Percentiles rank a stretch among this genome's conserved stretches.
phyloP scores from a whole-genome alignment of 2,797 vertebrate genomes.

The Leptoclinus maculatus region DNA sequence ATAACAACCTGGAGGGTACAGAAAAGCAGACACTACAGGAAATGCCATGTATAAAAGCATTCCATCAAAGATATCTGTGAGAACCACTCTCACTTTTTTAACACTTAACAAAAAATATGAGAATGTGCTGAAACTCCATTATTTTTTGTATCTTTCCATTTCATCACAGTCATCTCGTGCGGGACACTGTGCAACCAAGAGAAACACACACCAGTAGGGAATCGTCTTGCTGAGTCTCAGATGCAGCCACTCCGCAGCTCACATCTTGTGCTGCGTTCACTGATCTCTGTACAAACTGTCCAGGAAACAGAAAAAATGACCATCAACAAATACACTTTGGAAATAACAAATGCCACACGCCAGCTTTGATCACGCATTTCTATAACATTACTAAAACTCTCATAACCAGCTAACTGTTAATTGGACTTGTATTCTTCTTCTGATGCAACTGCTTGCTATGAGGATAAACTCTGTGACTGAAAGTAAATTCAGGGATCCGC shows the following conservation, averaged over 20 bases:
- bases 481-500: not conserved
- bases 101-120: not conserved
- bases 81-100: not conserved
- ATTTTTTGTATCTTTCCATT: not conserved
- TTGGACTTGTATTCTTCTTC: too few relatives aligned
- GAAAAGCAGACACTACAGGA: not conserved
- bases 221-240: constrained; percentile 80
- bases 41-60: not conserved
- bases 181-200: not conserved
- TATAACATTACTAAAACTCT: not conserved
- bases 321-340: not conserved
- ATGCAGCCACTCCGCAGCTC: constrained; percentile 34
- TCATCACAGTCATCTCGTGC: not conserved
- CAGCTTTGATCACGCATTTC: not conserved
- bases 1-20: not conserved
- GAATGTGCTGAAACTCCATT: not conserved
- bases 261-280: constrained; percentile 65
- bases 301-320: constrained; percentile 1
- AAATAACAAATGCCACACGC: not conserved
- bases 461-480: not conserved
- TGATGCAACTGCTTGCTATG: not conserved
- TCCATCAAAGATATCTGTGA: not conserved
- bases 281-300: constrained; percentile 50
- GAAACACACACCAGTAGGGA: constrained; percentile 77
- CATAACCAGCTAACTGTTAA: not conserved